Base-by-base conservation (phyloP, 2,113 vertebrate genomes). In the Stomatorhinus ivindoensis region DNA sequence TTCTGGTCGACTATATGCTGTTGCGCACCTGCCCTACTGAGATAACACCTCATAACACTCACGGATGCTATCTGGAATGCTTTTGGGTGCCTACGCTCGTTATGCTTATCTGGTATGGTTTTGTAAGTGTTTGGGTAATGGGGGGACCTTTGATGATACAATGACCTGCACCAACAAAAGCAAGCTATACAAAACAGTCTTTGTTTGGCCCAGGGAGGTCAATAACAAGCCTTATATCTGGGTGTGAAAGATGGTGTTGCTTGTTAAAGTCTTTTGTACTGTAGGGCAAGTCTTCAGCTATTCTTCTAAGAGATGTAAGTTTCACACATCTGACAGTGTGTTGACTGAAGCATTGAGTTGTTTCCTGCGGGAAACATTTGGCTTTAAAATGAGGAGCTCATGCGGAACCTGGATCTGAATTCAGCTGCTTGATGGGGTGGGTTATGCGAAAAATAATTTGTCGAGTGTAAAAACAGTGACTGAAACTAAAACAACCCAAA, bases 21-120 rank as follows among this genome's bases (percentile, higher is more conserved):
- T 87, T 46, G 65, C 95, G 95, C 89, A 97, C 97, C 97, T 96
- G 94, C 97, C 86, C 69, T 50, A 27, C 50, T 21, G 73, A 90
- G 82, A 84, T 58, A 51, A 55, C 48, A 87, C 85, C 83, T 86
- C n/a, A 10, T 39, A 9, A 84, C 19, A 42, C 8, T 84, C 17
- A n/a, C 1, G 44, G 31, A 2, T 47, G n/a, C n/a, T 42, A 35
- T 46, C 39, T 61, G 39, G 19, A 27, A 85, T 69, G 42, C 55
- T 69, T 17, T 27, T 89, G 88, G 76, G 88, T 46, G 85, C 85
- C 24, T 9, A 2, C 24, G 27, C 44, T 83, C 39, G 3, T 4
- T 13, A 65, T 19, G 10, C 35, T 89, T 47, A 44, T 42, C 42
- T n/a, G 24, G 82, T 5, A 3, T 46, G 69, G 48, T 31, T 42